These are phyloP conservation scores for Zaprionus ornatus DNA, from an alignment of 1,140 invertebrate species.

Conservation along the genomic window DNA sequence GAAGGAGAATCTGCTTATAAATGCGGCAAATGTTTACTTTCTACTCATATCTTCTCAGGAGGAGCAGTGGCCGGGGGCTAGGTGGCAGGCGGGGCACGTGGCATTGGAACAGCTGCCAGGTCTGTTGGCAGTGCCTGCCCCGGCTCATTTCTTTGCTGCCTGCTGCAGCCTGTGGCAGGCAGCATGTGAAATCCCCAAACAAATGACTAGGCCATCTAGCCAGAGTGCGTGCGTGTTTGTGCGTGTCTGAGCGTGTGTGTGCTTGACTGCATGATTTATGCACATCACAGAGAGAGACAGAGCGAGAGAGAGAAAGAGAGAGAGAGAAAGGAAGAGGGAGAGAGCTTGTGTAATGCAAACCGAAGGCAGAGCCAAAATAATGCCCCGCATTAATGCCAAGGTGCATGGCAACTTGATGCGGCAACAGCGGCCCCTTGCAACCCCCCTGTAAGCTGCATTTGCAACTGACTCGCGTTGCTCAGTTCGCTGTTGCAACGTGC, in stretches of 20 bases:
- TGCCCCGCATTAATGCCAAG: constrained; percentile 41
- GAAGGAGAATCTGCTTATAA: constrained; percentile 46
- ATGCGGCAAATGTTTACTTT: constrained; percentile 47
- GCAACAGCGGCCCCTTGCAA: background rate
- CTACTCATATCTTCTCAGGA: background rate
- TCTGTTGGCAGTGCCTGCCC: background rate
- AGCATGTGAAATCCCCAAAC: constrained; percentile 47
- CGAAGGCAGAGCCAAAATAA: constrained; percentile 37
- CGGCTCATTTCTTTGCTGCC: constrained; percentile 1
- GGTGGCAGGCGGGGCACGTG: background rate
- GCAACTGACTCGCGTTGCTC: background rate
- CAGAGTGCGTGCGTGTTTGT: background rate
- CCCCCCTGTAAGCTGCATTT: background rate
- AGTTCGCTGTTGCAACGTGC: constrained; percentile 3
- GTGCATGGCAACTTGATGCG: constrained; percentile 27
- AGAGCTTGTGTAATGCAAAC: constrained; percentile 7
- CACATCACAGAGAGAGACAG: constrained; percentile 17
- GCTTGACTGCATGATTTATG: constrained; percentile 52
- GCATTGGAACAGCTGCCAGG: constrained; percentile 19
- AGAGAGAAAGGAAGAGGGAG: background rate
- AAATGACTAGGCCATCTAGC: constrained; percentile 50
- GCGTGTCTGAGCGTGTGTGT: constrained; percentile 5
- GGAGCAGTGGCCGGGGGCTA: background rate
- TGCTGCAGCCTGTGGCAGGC: constrained; percentile 19
- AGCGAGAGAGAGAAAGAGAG: background rate